Percentiles rank a stretch among this genome's conserved stretches.
phyloP scores from a whole-genome alignment of 2,113 vertebrate species.

The Nothobranchius furzeri region DNA sequence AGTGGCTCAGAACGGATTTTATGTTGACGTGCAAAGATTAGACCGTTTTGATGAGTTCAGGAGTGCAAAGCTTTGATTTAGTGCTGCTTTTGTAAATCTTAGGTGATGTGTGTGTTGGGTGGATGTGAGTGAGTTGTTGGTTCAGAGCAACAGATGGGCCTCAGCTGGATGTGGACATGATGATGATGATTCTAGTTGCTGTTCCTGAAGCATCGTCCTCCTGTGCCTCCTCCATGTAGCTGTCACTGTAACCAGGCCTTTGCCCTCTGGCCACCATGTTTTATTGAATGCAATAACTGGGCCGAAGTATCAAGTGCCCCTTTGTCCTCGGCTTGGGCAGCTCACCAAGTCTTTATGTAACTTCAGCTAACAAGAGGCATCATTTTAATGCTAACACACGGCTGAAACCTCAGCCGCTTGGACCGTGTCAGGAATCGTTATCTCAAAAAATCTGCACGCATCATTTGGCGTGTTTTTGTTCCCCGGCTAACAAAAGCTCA shows the following conservation, averaged over 20 bases:
- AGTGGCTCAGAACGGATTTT: constrained; percentile 31
- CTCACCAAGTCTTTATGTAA: constrained; percentile 10
- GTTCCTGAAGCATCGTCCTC: constrained; percentile 8
- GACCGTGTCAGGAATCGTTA: background rate
- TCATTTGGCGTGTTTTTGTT: background rate
- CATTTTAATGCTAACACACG: constrained; percentile 6
- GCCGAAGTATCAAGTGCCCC: constrained; percentile 41
- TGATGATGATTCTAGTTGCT: background rate
- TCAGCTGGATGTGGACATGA: background rate
- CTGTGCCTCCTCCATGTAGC: background rate
- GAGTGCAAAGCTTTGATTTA: constrained; percentile 7
- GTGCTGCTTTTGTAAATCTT: background rate
- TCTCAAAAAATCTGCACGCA: background rate
- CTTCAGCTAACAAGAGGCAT: constrained; percentile 6
- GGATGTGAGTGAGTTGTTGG: background rate
- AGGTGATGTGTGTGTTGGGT: background rate
- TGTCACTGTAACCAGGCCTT: constrained; percentile 39
- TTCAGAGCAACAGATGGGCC: background rate
- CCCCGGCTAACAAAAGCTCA: background rate
- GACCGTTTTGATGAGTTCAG: background rate
- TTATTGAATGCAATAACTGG: constrained; percentile 62
- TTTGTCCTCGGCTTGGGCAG: constrained; percentile 24
- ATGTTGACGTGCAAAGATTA: constrained; percentile 3
- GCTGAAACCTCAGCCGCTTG: background rate
- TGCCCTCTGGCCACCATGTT: constrained; percentile 42